Evolutionary conservation across 2,113 vertebrate species (phyloP).

Genomic region (Notarius lentiginosus): DNA sequence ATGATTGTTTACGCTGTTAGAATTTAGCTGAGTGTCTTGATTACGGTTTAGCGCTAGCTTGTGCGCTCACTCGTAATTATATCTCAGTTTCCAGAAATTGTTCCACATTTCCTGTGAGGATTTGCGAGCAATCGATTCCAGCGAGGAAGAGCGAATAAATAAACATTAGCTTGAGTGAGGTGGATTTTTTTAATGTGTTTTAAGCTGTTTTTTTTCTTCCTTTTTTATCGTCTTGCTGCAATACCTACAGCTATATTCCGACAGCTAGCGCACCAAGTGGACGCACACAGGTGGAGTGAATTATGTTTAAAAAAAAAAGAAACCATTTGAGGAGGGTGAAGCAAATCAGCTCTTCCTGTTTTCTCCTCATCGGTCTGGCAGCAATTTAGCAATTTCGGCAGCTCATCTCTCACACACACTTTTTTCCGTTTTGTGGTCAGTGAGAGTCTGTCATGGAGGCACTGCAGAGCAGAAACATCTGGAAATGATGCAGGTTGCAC

Average conservation of each 20-base stretch:
- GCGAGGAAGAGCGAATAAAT: neutral
- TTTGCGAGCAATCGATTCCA: neutral
- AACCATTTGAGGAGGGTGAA: neutral
- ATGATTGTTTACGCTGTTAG: neutral
- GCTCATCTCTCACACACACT: neutral
- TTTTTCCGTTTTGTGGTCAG: neutral
- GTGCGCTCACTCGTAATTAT: neutral
- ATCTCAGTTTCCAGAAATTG: neutral
- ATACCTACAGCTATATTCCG: neutral
- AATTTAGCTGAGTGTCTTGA: neutral
- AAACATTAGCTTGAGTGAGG: neutral
- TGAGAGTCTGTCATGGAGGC: neutral
- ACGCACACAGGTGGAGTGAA: constrained; percentile 1
- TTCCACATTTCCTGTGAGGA: neutral
- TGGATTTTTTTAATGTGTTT: neutral
- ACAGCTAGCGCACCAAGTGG: neutral
- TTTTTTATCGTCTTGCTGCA: neutral
- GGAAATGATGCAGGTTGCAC: neutral
- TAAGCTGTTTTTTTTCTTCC: neutral
- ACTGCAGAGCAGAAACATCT: neutral
- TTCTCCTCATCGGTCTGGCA: neutral
- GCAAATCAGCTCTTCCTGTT: constrained; percentile 20
- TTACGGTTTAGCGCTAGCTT: neutral
- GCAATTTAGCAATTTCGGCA: neutral
- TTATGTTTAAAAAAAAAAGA: neutral